phyloP scores from a whole-genome alignment of 53 echinoderm and acorn worm species.

The Luidia sarsii region DNA sequence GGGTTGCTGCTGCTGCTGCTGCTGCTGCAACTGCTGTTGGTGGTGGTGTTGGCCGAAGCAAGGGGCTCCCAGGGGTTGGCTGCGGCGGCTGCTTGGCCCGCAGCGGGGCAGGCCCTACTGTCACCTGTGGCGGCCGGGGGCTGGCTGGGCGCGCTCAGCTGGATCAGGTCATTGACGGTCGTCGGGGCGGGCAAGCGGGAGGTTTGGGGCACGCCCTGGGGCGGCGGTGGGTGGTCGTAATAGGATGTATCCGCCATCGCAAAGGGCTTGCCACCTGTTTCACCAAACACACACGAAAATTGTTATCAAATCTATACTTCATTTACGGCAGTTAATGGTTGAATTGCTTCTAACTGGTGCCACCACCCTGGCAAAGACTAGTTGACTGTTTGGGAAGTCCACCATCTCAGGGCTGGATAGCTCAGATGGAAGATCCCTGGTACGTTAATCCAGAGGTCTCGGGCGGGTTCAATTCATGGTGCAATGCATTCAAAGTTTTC shows the following conservation, averaged over 20 bases:
- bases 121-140: constrained; percentile 27
- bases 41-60: background rate
- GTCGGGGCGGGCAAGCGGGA: constrained; percentile 35
- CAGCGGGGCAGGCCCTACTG: background rate
- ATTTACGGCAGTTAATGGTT: no score
- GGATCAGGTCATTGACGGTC: constrained; percentile 28
- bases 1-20: constrained; percentile 51
- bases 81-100: constrained; percentile 32
- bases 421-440: no score
- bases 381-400: no score
- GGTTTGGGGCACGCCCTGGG: constrained; percentile 42
- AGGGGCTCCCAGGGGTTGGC: background rate
- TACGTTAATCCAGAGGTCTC: no score
- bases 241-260: background rate
- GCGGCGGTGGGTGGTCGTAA: constrained; percentile 54
- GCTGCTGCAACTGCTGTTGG: no score
- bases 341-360: no score
- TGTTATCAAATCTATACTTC: no score
- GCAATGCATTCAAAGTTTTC: no score
- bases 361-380: no score
- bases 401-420: no score
- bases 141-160: background rate
- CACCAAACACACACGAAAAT: background rate
- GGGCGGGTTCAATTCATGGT: no score
- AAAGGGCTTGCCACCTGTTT: constrained; percentile 18